A percentile compares a stretch with the other conserved stretches of the same genome.
Evolutionary conservation across 2,888 invertebrate species (phyloP).

Genomic region (Anoncus sp.): DNA sequence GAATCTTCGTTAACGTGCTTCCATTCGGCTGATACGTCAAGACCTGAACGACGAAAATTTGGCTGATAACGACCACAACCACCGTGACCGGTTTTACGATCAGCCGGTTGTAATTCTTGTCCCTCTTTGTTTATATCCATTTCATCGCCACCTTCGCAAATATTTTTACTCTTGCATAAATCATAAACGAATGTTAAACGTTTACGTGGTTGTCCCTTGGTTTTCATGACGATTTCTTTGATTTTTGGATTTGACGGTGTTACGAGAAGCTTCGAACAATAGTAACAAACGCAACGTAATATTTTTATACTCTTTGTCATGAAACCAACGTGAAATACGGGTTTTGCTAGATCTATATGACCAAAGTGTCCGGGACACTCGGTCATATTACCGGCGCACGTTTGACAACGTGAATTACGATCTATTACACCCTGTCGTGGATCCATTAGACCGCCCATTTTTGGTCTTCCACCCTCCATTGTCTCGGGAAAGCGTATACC

Average conservation of each 20-base stretch:
- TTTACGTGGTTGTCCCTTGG: slow-evolving; percentile 98
- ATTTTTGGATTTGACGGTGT: slow-evolving; percentile 97
- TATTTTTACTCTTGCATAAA: slow-evolving; percentile 98
- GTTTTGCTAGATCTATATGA: slow-evolving; percentile 98
- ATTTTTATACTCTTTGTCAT: slow-evolving; percentile 98
- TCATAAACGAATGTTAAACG: slow-evolving; percentile 98
- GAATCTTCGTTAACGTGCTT: slow-evolving; percentile 99
- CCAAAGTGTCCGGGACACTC: slow-evolving; percentile 99
- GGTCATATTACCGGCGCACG: slow-evolving; percentile 98
- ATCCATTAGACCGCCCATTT: slow-evolving; percentile 99
- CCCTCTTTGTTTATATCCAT: slow-evolving; percentile 96
- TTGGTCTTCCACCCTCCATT: slow-evolving; percentile 99
- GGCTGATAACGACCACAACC: slow-evolving; percentile 99
- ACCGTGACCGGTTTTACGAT: slow-evolving; percentile 91
- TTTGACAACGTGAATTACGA: slow-evolving; percentile 95
- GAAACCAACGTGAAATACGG: slow-evolving; percentile 99
- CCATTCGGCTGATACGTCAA: slow-evolving; percentile 99
- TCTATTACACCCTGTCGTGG: slow-evolving; percentile 99
- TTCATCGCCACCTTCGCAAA: slow-evolving; percentile 99
- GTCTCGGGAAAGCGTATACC: slow-evolving; percentile 99
- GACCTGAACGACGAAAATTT: slow-evolving; percentile 93
- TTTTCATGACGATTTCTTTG: slow-evolving; percentile 97
- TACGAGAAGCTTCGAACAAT: slow-evolving; percentile 98
- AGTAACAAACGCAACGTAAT: slow-evolving; percentile 99
- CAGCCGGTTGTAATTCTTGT: slow-evolving; percentile 84